A percentile compares a stretch with the other conserved stretches of the same genome.
Evolutionary conservation across 2,797 vertebrate genomes (phyloP).

Genomic region (Gila robusta): DNA sequence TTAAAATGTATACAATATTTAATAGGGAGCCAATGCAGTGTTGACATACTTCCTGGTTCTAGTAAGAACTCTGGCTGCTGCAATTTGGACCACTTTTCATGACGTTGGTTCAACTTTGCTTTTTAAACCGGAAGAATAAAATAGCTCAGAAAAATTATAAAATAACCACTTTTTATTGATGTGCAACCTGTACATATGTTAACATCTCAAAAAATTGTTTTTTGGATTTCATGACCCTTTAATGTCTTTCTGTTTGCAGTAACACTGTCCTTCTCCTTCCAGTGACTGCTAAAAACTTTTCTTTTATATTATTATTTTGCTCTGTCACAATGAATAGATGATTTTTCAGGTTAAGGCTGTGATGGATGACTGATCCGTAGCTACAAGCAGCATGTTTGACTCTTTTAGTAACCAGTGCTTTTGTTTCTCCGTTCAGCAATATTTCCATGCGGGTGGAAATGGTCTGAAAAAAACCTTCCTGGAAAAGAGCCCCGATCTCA

Average conservation of each 20-base stretch:
- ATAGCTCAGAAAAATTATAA: too few relatives aligned
- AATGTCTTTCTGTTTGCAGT: background rate
- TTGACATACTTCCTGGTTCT: background rate
- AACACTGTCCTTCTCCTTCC: background rate
- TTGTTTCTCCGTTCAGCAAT: slow-evolving; percentile 85
- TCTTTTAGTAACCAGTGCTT: background rate
- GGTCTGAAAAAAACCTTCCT: slow-evolving; percentile 98
- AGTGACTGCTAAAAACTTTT: background rate
- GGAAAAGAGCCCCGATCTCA: slow-evolving; percentile 95
- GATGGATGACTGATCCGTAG: background rate
- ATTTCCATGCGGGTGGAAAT: slow-evolving; percentile 98
- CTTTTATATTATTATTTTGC: background rate
- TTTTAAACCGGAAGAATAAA: too few relatives aligned
- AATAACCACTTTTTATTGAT: too few relatives aligned
- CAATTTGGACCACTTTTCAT: too few relatives aligned
- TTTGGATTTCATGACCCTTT: background rate
- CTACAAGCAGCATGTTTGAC: background rate
- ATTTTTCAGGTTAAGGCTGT: background rate
- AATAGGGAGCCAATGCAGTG: background rate
- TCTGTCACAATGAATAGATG: background rate
- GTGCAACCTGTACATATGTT: too few relatives aligned
- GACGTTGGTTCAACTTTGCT: too few relatives aligned
- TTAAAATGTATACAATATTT: background rate
- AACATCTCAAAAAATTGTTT: too few relatives aligned
- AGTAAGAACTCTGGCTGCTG: too few relatives aligned